Percentiles rank a stretch among this genome's conserved stretches.
Evolutionary conservation across 1,140 invertebrate species (phyloP).

Genomic region (Zaprionus ghesquierei): DNA sequence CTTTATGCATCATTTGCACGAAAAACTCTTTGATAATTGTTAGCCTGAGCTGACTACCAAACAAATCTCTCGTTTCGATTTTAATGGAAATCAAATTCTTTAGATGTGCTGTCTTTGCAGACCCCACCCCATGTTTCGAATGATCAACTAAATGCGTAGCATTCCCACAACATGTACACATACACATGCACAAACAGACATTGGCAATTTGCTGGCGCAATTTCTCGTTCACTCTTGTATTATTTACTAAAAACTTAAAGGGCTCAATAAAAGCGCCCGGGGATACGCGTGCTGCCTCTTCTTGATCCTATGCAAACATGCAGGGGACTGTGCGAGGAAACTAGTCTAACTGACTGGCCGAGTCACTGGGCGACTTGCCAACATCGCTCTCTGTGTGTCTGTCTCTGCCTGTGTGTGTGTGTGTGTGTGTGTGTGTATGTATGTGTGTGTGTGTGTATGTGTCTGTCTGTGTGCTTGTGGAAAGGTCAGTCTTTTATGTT

Average conservation of each 20-base stretch:
- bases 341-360: conserved; percentile 44
- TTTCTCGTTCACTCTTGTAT: conserved; percentile 56
- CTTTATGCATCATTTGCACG: conserved; percentile 70
- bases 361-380: conserved; percentile 34
- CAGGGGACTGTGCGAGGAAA: conserved; percentile 26
- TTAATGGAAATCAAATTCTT: conserved; percentile 72
- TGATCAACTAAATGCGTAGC: conserved; percentile 58
- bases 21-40: conserved; percentile 48
- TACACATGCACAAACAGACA: conserved; percentile 39
- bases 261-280: conserved; percentile 74
- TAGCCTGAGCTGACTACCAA: conserved; percentile 17
- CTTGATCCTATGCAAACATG: conserved; percentile 76
- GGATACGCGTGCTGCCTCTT: conserved; percentile 53
- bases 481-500: conserved; percentile 73
- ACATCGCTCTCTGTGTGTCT: conserved; percentile 10
- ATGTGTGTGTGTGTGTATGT: conserved; percentile 33
- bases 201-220: conserved; percentile 60
- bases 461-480: conserved; percentile 22
- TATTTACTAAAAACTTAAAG: conserved; percentile 81
- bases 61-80: conserved; percentile 6
- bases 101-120: conserved; percentile 25
- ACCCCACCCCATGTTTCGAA: conserved; percentile 40
- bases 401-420: conserved; percentile 28
- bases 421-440: conserved; percentile 11
- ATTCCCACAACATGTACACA: conserved; percentile 56